Evolutionary conservation across 2,113 vertebrate genomes (phyloP).

Genomic region (Clarias gariepinus): DNA sequence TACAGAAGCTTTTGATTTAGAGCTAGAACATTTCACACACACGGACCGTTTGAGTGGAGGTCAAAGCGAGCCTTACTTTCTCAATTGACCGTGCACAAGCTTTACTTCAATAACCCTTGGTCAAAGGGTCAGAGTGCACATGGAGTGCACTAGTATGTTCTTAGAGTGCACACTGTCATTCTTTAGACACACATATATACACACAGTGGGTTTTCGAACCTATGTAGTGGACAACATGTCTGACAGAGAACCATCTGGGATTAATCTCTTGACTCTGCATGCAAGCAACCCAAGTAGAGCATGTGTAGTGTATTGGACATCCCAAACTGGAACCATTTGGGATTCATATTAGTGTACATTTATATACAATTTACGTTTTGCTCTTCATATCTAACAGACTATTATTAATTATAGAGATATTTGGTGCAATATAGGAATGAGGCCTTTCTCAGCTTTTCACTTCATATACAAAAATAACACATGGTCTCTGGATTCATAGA

Average conservation of each 20-base stretch:
- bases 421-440: background rate
- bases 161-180: background rate
- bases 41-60: background rate
- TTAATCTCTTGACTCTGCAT: background rate
- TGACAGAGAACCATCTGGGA: background rate
- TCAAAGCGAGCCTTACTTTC: background rate
- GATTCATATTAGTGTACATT: background rate
- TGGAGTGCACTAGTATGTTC: constrained; percentile 15
- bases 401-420: background rate
- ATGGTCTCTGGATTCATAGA: background rate
- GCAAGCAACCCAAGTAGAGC: background rate
- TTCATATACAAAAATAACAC: background rate
- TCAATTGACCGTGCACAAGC: constrained; percentile 11
- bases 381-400: background rate
- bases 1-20: constrained; percentile 46
- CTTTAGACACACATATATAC: background rate
- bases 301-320: background rate
- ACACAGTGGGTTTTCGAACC: background rate
- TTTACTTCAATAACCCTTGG: constrained; percentile 1
- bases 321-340: background rate
- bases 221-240: background rate
- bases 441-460: background rate
- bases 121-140: constrained; percentile 19
- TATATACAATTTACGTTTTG: background rate
- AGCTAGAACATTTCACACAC: constrained; percentile 19